Evolutionary conservation across 2,888 invertebrate genomes (phyloP).

Genomic region (Scrobipalpa costella): DNA sequence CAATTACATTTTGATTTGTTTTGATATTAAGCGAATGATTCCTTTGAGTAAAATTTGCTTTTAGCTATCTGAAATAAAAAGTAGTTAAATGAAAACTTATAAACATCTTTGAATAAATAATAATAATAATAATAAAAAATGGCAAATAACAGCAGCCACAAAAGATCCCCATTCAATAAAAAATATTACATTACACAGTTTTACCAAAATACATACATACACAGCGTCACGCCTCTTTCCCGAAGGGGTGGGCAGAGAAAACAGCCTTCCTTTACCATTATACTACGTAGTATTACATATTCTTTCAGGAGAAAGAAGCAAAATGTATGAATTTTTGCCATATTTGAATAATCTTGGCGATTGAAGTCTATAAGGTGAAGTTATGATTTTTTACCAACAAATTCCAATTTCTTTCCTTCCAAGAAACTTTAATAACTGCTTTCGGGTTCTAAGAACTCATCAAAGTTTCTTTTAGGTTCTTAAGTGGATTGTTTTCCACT

Average conservation of each 20-base stretch:
- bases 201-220: no score
- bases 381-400: background rate
- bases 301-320: background rate
- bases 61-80: no score
- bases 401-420: background rate
- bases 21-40: no score
- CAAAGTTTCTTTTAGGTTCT: no score
- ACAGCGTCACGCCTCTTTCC: no score
- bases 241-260: no score
- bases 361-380: background rate
- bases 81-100: conserved; percentile 31
- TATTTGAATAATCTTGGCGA: background rate
- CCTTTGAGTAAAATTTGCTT: no score
- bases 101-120: background rate
- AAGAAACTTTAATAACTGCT: background rate
- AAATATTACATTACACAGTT: background rate
- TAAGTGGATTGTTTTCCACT: no score
- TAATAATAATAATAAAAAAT: background rate
- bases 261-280: no score
- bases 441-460: no score
- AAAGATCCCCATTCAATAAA: background rate
- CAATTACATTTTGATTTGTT: no score
- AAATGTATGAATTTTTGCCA: background rate
- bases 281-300: no score
- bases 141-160: conserved; percentile 5